Conservation (phyloP, 2,797 vertebrate species). For the Enteromius paludinosus region DNA sequence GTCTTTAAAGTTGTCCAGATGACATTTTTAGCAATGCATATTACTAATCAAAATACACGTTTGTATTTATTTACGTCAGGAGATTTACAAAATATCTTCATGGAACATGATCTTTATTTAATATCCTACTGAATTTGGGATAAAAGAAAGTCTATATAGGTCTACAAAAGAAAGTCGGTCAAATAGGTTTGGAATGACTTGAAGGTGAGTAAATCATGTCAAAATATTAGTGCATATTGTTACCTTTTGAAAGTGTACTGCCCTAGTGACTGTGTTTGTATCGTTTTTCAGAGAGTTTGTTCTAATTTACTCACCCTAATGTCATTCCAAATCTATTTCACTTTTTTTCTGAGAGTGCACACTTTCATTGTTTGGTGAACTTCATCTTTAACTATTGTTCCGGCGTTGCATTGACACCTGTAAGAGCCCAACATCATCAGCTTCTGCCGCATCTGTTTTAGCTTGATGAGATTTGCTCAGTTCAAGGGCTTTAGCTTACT, state of each 20-base stretch:
- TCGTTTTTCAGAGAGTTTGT: neutral
- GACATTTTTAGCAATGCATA: too few relatives aligned
- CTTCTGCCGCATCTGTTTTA: neutral
- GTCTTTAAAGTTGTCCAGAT: too few relatives aligned
- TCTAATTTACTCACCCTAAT: too few relatives aligned
- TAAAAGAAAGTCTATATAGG: neutral
- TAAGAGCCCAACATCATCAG: neutral
- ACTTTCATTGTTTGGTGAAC: too few relatives aligned
- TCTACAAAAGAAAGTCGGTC: neutral
- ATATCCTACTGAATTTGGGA: too few relatives aligned
- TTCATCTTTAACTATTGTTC: neutral
- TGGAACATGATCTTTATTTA: too few relatives aligned
- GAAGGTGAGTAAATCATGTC: neutral
- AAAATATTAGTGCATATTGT: neutral
- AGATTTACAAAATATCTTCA: too few relatives aligned
- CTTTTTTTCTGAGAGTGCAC: too few relatives aligned
- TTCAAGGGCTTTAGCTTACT: conserved; percentile 20
- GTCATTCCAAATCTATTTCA: too few relatives aligned
- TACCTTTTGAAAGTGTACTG: neutral
- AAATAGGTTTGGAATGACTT: neutral
- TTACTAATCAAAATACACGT: too few relatives aligned
- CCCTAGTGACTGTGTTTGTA: neutral
- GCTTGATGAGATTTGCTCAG: conserved; percentile 21
- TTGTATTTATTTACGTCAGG: too few relatives aligned
- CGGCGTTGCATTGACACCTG: neutral